A percentile compares a stretch with the other conserved stretches of the same genome.
Conservation (phyloP, 92 coral and sea anemone species). For the Epizoanthus fatuus region DNA sequence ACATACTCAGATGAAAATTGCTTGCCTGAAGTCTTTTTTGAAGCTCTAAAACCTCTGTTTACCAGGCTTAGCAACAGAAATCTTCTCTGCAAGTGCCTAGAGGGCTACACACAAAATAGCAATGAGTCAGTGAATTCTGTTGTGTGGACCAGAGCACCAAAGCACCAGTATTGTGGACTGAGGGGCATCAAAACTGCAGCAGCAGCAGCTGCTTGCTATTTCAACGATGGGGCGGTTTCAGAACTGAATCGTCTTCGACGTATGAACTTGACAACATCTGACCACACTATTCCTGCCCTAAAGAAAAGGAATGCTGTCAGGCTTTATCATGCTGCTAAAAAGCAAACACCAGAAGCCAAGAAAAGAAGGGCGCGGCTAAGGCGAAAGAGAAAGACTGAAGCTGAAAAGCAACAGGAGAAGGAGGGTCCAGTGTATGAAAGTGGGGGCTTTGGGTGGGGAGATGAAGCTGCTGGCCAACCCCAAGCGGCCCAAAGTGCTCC, state of each 20-base stretch:
- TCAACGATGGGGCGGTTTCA: conserved; percentile 14
- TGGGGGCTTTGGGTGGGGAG: conserved; percentile 43
- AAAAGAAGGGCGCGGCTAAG: conserved; percentile 29
- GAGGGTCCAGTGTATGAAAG: conserved; percentile 25
- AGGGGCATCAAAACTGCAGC: conserved; percentile 17
- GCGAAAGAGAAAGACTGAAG: conserved; percentile 18
- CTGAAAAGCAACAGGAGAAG: conserved; percentile 33
- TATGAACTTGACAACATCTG: conserved; percentile 17
- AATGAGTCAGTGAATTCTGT: conserved; percentile 21
- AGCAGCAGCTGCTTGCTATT: conserved; percentile 16
- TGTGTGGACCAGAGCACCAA: conserved; percentile 23
- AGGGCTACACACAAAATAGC: conserved; percentile 27
- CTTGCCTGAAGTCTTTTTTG: conserved; percentile 2
- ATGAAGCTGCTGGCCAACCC: conserved; percentile 18
- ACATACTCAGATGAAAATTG: conserved; percentile 14
- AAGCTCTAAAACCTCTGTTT: background rate
- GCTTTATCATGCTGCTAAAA: conserved; percentile 32
- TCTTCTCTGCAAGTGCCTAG: conserved; percentile 6
- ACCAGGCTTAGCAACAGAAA: background rate
- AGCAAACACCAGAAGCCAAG: conserved; percentile 21
- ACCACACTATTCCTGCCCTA: background rate
- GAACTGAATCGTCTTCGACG: background rate
- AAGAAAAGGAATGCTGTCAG: conserved; percentile 19
- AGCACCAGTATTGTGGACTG: conserved; percentile 25
- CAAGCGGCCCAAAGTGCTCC: conserved; percentile 26